Conservation (phyloP, 64 coral and sea anemone genomes). For the Acropora yongei region DNA sequence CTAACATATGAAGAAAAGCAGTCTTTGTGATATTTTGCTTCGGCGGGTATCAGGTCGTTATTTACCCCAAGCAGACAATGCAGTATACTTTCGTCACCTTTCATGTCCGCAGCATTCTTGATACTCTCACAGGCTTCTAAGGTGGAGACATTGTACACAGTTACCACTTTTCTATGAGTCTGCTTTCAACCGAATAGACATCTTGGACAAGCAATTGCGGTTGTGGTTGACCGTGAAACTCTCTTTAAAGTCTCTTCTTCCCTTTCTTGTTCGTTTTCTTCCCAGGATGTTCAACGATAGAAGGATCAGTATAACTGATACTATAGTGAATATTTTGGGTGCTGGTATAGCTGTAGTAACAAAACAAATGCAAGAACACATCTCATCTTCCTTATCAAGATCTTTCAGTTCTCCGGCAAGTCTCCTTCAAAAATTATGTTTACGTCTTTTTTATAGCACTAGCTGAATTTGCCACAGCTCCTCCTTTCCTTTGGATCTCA, state of each 20-base stretch:
- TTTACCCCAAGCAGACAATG: too few relatives aligned
- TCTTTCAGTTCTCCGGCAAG: constrained; percentile 32
- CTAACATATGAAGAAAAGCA: too few relatives aligned
- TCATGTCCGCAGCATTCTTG: too few relatives aligned
- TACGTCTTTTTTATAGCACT: constrained; percentile 39
- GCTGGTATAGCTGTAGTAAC: constrained; percentile 73
- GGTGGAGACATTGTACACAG: not conserved
- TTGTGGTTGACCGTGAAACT: too few relatives aligned
- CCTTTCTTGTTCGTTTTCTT: not conserved
- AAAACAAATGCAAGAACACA: constrained; percentile 61
- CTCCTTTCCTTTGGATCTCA: not conserved
- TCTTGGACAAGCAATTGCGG: too few relatives aligned
- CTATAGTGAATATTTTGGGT: constrained; percentile 50
- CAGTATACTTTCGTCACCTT: too few relatives aligned
- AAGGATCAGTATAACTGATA: too few relatives aligned
- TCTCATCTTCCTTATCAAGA: constrained; percentile 5
- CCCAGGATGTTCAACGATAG: not conserved
- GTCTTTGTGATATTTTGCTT: too few relatives aligned
- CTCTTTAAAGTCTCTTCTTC: not conserved
- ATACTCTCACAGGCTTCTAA: too few relatives aligned
- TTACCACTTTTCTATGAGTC: too few relatives aligned
- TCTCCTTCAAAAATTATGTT: constrained; percentile 43
- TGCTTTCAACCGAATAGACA: too few relatives aligned
- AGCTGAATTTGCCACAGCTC: constrained; percentile 24
- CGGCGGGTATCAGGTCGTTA: too few relatives aligned